A percentile compares a stretch with the other conserved stretches of the same genome.
phyloP scores from a whole-genome alignment of 2,113 vertebrate genomes.

The Otis tarda region DNA sequence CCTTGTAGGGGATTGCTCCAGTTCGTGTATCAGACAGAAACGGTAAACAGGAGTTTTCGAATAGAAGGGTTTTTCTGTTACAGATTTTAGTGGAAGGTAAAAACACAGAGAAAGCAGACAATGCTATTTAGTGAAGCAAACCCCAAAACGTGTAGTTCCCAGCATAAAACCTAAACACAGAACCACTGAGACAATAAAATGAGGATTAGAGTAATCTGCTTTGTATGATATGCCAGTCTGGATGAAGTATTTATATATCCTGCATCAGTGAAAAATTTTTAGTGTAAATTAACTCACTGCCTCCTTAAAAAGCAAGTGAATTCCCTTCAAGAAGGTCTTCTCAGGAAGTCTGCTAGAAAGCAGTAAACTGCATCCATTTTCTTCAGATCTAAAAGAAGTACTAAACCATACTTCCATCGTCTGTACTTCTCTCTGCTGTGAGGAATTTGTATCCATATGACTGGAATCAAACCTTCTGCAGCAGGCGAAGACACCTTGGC shows the following conservation, averaged over 20 bases:
- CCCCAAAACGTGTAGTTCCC: not conserved
- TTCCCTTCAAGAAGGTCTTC: not conserved
- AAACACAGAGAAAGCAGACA: not conserved
- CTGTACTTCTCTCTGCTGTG: not conserved
- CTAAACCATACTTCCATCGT: not conserved
- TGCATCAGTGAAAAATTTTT: not conserved
- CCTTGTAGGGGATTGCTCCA: not conserved
- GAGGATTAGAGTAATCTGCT: not conserved
- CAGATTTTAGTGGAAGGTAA: not conserved
- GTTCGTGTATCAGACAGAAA: not conserved
- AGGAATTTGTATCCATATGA: not conserved
- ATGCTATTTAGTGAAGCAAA: not conserved
- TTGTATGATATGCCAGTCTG: not conserved
- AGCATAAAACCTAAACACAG: not conserved
- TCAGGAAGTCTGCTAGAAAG: not conserved
- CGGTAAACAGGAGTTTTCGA: not conserved
- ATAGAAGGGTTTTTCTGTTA: not conserved
- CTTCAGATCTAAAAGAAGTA: not conserved
- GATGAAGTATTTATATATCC: not conserved
- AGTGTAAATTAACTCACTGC: not conserved
- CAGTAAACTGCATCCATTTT: not conserved
- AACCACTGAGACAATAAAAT: not conserved
- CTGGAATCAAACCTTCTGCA: not conserved
- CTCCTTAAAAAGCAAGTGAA: not conserved
- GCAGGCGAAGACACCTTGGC: not conserved